Base-by-base conservation (phyloP, 2,113 vertebrate genomes). In the Poeciliopsis occidentalis region DNA sequence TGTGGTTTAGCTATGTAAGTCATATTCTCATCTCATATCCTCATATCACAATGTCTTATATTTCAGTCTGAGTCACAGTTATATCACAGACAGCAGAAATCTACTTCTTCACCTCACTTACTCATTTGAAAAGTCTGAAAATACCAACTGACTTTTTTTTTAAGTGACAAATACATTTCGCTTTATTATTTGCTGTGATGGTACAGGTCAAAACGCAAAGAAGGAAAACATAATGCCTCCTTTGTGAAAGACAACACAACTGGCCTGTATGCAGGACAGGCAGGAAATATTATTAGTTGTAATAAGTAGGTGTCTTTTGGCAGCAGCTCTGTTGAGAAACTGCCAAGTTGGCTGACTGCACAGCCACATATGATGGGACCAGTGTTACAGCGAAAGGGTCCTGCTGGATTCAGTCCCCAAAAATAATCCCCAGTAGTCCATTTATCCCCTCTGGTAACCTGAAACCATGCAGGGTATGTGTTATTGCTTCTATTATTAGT, bases 401-500 rank as follows among this genome's bases (percentile, higher is more conserved):
- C 87, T 54, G 60, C 76, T 81, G 83, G 77, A 81, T 64, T 80
- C 39, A 71, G 44, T 82, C 79, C 77, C 87, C 74, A 79, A 90
- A 88, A 83, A 91, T 89, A 90, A 88, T 90, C 80, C 51, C 81
- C 71, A 88, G 89, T 74, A 76, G 74, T 87, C 81, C 81, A 85
- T 93, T 92, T 89, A 90, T 90, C 86, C 76, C 77, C 77, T 66
- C 60, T 81, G 85, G 85, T 83, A 88, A 85, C 60, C 85, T 66
- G 76, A 82, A 92, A 92, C 90, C 93, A 92, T 80, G 85, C 81
- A 44, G 81, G 67, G 77, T 85, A 89, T 87, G 82, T 81, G 85
- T 88, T 85, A 84, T 78, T 80, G 69, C 79, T 79, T 51, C 91
- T 93, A 92, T 90, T 90, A 87, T 92, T 91, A 92, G 88, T 29